A percentile compares a stretch with the other conserved stretches of the same genome.
Evolutionary conservation across 1,140 invertebrate species (phyloP).

Genomic region (Pygmarrhopalites habei): DNA sequence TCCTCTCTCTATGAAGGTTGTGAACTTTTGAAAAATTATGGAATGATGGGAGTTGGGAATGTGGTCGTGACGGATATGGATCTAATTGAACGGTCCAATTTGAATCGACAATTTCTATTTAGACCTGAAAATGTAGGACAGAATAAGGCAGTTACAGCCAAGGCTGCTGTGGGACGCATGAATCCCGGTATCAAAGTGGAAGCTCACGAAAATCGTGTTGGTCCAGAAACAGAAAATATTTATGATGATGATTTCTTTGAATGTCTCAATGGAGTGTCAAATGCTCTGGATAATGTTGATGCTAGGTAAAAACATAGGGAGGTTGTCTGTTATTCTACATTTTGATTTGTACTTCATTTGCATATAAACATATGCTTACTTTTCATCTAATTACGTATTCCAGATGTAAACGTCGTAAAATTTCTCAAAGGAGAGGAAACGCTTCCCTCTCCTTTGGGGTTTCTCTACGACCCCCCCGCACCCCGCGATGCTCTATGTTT

Average conservation of each 20-base stretch:
- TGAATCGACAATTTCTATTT: constrained; percentile 98
- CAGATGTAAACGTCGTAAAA: too few species aligned
- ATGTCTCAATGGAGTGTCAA: constrained; percentile 83
- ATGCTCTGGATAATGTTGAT: constrained; percentile 96
- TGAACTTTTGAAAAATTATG: constrained; percentile 97
- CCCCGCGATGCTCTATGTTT: too few species aligned
- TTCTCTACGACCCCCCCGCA: too few species aligned
- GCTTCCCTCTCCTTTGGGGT: too few species aligned
- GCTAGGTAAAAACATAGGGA: too few species aligned
- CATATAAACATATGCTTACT: too few species aligned
- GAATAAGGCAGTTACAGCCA: constrained; percentile 84
- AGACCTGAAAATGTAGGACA: constrained; percentile 88
- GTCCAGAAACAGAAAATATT: constrained; percentile 84
- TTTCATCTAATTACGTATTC: too few species aligned
- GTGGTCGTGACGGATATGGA: constrained; percentile 98
- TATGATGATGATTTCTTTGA: constrained; percentile 97
- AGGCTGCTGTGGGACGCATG: constrained; percentile 76
- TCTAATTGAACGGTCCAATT: constrained; percentile 96
- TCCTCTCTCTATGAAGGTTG: too few species aligned
- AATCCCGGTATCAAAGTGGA: constrained; percentile 82
- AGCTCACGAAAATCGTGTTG: constrained; percentile 88
- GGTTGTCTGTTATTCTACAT: too few species aligned
- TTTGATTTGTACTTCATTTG: too few species aligned
- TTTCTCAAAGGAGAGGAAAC: too few species aligned
- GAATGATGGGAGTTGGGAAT: constrained; percentile 91